Conservation (phyloP, 2,888 invertebrate species). For the Philaethria dido region DNA sequence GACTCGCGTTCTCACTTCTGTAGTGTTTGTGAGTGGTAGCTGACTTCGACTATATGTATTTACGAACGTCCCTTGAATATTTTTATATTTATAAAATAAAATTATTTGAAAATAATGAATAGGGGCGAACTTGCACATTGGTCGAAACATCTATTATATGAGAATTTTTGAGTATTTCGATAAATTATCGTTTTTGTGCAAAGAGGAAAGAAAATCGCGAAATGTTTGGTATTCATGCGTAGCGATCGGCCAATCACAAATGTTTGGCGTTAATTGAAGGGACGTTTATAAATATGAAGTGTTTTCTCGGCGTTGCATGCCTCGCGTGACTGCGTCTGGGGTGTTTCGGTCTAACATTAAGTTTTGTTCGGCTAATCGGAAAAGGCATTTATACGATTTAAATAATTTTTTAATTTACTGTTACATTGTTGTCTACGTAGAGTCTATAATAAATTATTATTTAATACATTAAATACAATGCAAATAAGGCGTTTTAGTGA, state of each 20-base stretch:
- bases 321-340: constrained; percentile 47
- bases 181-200: constrained; percentile 3
- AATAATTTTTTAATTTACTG: constrained; percentile 71
- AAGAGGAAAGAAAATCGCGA: neutral
- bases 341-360: constrained; percentile 55
- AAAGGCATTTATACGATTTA: constrained; percentile 77
- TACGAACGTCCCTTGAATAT: constrained; percentile 23
- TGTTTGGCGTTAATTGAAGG: constrained; percentile 9
- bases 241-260: constrained; percentile 9
- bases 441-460: constrained; percentile 80
- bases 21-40: constrained; percentile 57
- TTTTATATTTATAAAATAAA: constrained; percentile 22
- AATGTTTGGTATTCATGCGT: neutral
- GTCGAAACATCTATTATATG: too few relatives aligned
- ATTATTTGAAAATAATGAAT: constrained; percentile 2
- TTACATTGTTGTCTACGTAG: constrained; percentile 78
- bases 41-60: constrained; percentile 47
- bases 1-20: constrained; percentile 61
- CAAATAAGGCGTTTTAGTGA: constrained; percentile 39
- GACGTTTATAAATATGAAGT: constrained; percentile 22
- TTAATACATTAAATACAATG: constrained; percentile 60
- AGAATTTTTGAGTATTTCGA: constrained; percentile 1
- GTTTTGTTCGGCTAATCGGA: constrained; percentile 66
- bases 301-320: constrained; percentile 49
- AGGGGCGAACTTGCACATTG: constrained; percentile 2